Percentiles rank a stretch among this genome's conserved stretches.
phyloP scores from a whole-genome alignment of 2,797 vertebrate genomes.

The Tangara arthus region DNA sequence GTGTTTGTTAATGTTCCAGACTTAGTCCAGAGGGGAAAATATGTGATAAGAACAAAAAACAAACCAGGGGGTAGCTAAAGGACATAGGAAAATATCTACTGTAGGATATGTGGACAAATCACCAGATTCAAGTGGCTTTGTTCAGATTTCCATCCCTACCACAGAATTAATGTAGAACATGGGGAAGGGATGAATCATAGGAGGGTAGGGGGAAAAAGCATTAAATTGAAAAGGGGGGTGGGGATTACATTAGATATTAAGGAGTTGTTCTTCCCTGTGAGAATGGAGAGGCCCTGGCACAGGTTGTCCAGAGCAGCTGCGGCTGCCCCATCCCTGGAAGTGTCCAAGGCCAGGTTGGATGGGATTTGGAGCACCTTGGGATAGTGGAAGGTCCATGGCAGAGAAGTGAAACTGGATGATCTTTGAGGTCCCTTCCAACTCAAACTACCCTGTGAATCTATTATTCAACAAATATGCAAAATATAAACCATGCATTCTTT shows the following conservation, averaged over 20 bases:
- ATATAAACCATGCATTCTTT: not conserved
- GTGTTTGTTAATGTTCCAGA: not conserved
- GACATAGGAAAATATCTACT: not conserved
- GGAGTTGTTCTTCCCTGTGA: not conserved
- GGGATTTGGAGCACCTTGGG: fast-evolving
- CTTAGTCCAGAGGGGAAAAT: not conserved
- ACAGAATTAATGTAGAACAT: not conserved
- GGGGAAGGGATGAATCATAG: not conserved
- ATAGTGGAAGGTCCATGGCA: fast-evolving
- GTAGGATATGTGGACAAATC: not conserved
- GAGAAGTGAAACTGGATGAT: not conserved
- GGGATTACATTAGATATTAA: too few species aligned
- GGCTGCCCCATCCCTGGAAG: not conserved
- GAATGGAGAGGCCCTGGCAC: fast-evolving
- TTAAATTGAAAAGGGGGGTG: fast-evolving
- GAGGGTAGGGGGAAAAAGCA: fast-evolving
- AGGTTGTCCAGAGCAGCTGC: fast-evolving
- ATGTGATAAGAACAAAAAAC: not conserved
- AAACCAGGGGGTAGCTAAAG: fast-evolving
- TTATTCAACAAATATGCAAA: not conserved
- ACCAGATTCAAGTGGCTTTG: not conserved
- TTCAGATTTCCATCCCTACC: not conserved
- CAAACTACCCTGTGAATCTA: not conserved
- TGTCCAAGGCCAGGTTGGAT: fast-evolving
- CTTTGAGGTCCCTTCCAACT: not conserved